Percentiles rank a stretch among this genome's conserved stretches.
Conservation (phyloP, 2,888 invertebrate genomes). For the Leptopilina drosophilae region DNA sequence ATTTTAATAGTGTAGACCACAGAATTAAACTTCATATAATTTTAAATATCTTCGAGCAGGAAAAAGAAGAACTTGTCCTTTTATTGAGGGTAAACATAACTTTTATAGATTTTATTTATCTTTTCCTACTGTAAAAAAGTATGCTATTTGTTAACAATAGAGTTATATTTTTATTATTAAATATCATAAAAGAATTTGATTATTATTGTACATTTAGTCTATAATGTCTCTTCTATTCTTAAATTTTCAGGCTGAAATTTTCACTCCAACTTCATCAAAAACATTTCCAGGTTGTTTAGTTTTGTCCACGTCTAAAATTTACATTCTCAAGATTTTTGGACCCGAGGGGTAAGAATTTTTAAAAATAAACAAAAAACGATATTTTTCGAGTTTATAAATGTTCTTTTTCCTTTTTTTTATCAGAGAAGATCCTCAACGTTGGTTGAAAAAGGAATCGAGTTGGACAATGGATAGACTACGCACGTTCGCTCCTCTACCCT, state of each 20-base stretch:
- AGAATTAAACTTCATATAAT: conserved; percentile 80
- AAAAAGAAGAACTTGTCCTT: conserved; percentile 79
- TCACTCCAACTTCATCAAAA: conserved; percentile 73
- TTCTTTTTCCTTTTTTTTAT: conserved; percentile 31
- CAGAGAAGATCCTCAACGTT: conserved; percentile 79
- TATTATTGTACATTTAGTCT: neutral
- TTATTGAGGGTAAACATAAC: conserved; percentile 77
- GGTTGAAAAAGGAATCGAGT: conserved; percentile 78
- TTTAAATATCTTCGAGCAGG: conserved; percentile 79
- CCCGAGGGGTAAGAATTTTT: conserved; percentile 70
- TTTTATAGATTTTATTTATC: conserved; percentile 17
- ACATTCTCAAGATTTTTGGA: conserved; percentile 78
- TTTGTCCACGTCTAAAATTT: conserved; percentile 79
- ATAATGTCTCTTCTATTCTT: neutral
- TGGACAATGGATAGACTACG: conserved; percentile 78
- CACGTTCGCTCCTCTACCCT: conserved; percentile 78
- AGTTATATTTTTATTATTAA: no score
- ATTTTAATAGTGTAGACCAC: conserved; percentile 80
- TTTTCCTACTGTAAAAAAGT: no score
- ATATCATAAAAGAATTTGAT: no score
- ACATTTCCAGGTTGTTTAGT: conserved; percentile 78
- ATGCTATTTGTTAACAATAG: no score
- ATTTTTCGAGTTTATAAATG: neutral
- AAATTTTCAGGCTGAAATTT: conserved; percentile 71
- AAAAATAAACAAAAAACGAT: neutral